Evolutionary conservation across 37 sponge, comb jelly and placozoan genomes (phyloP).

Genomic region (Geodia barretti): DNA sequence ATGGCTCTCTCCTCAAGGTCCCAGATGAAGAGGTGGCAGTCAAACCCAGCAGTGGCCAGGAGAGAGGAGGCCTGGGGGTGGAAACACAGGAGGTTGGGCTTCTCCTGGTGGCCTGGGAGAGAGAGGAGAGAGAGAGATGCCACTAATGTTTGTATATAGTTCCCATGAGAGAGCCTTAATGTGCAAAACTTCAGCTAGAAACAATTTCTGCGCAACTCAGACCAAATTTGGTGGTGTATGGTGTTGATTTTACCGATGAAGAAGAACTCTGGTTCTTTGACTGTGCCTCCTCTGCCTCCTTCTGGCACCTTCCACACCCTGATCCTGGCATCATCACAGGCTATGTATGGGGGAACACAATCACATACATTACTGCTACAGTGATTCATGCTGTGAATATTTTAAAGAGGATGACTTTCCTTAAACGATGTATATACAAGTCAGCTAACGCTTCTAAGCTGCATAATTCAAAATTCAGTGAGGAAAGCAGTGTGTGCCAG

Average conservation of each 20-base stretch:
- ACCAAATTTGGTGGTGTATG: too few relatives aligned
- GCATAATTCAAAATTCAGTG: too few relatives aligned
- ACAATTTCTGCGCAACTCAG: too few relatives aligned
- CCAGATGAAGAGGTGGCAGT: conserved; percentile 76
- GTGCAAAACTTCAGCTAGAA: neutral
- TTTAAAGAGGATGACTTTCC: too few relatives aligned
- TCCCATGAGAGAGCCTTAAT: too few relatives aligned
- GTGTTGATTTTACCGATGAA: conserved; percentile 22
- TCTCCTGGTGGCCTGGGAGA: conserved; percentile 89
- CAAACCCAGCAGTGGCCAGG: conserved; percentile 75
- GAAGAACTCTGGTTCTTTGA: conserved; percentile 61
- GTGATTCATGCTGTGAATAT: too few relatives aligned
- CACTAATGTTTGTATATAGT: neutral
- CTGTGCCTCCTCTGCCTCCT: conserved; percentile 44
- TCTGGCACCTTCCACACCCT: conserved; percentile 79
- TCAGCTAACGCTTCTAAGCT: too few relatives aligned
- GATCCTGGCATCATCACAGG: conserved; percentile 83
- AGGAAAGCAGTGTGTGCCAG: too few relatives aligned
- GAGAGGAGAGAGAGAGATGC: neutral
- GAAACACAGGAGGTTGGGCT: conserved; percentile 70
- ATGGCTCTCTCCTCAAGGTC: conserved; percentile 43
- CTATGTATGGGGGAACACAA: conserved; percentile 7
- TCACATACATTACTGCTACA: neutral
- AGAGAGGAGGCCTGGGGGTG: conserved; percentile 83
- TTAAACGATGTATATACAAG: too few relatives aligned